Percentiles rank a stretch among this genome's conserved stretches.
Evolutionary conservation across 2,113 vertebrate genomes (phyloP).

Genomic region (Caracal caracal): DNA sequence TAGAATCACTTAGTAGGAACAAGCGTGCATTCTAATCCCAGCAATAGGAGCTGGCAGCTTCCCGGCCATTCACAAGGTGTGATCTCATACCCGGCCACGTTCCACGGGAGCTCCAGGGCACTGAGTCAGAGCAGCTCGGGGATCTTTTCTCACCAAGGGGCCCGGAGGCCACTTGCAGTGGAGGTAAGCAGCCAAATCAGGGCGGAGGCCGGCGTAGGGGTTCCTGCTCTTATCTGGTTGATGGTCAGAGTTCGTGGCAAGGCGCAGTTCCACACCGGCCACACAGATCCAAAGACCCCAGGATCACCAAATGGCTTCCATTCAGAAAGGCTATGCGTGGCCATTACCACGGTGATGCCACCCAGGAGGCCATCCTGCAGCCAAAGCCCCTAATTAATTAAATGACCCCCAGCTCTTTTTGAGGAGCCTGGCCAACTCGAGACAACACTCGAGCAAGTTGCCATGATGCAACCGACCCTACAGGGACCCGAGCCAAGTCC

Average conservation of each 20-base stretch:
- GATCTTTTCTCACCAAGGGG: not conserved
- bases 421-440: conserved; percentile 9
- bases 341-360: conserved; percentile 62
- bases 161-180: not conserved
- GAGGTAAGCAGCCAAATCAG: not conserved
- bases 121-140: not conserved
- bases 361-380: conserved; percentile 64
- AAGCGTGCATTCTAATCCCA: not conserved
- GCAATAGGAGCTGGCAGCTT: not conserved
- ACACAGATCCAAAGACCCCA: not conserved
- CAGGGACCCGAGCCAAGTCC: conserved; percentile 15
- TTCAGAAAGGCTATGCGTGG: not conserved
- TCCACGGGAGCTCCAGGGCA: not conserved
- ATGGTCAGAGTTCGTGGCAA: not conserved
- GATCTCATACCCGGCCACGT: not conserved
- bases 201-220: rapidly evolving
- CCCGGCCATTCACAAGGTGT: conserved; percentile 26
- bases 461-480: not conserved
- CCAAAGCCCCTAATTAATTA: conserved; percentile 77
- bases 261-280: not conserved
- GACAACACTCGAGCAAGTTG: not conserved
- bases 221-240: not conserved
- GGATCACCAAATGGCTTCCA: not conserved
- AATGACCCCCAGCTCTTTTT: conserved; percentile 33
- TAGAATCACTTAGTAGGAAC: not conserved